Conservation (phyloP, 2,113 vertebrate genomes). For the Lethenteron reissneri region DNA sequence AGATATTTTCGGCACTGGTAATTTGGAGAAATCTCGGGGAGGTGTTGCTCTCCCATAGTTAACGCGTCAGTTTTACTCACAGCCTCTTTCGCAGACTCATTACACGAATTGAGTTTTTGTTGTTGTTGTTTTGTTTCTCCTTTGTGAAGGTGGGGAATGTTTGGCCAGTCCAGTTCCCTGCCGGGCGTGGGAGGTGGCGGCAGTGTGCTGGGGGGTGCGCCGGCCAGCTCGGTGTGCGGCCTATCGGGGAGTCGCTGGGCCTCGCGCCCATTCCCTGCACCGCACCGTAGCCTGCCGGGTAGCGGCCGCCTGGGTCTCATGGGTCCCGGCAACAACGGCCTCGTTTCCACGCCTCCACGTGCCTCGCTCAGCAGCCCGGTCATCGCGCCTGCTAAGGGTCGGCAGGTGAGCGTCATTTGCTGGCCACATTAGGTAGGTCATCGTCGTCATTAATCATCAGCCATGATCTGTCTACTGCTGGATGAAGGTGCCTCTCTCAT, state of each 20-base stretch:
- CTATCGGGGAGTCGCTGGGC: neutral
- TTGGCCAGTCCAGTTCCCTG: slow-evolving; percentile 85
- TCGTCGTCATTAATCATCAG: too few relatives aligned
- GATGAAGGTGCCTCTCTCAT: too few relatives aligned
- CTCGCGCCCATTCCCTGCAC: slow-evolving; percentile 4
- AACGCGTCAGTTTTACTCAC: too few relatives aligned
- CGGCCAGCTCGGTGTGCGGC: too few relatives aligned
- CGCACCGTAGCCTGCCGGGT: slow-evolving; percentile 3
- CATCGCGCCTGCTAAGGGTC: neutral
- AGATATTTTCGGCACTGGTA: slow-evolving; percentile 10
- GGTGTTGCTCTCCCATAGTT: too few relatives aligned
- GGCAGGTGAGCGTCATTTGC: neutral
- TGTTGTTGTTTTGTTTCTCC: fast-evolving
- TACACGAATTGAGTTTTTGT: too few relatives aligned
- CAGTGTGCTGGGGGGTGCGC: neutral
- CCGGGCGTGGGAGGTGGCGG: slow-evolving; percentile 41
- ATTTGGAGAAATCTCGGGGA: slow-evolving; percentile 9
- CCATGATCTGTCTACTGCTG: too few relatives aligned
- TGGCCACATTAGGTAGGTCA: too few relatives aligned
- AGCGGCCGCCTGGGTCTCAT: neutral
- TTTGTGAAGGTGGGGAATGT: slow-evolving; percentile 34
- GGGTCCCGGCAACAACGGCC: slow-evolving; percentile 1
- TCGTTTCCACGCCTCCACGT: neutral
- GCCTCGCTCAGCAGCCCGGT: neutral
- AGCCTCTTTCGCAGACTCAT: too few relatives aligned